phyloP scores from a whole-genome alignment of 2,113 vertebrate genomes.

The Pachycephala philippinensis region DNA sequence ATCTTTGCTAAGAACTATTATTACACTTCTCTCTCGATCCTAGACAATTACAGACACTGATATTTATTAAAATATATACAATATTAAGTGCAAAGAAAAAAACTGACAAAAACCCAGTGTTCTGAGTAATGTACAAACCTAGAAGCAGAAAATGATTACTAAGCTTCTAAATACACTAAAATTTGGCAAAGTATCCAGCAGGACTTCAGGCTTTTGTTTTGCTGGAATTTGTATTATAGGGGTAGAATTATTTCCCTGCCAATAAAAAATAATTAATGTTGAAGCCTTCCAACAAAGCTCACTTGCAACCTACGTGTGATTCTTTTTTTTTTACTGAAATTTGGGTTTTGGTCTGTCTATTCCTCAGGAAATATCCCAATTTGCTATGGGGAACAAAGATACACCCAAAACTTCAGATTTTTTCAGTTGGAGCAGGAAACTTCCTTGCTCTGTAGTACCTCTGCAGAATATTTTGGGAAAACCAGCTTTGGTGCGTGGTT shows the following conservation, averaged over 20 bases:
- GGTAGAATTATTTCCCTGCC: not conserved
- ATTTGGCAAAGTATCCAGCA: not conserved
- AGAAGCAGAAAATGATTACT: not conserved
- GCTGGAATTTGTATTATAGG: rapidly evolving
- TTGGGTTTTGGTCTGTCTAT: not conserved
- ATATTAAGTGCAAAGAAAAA: not conserved
- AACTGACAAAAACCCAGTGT: rapidly evolving
- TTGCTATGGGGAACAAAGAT: not conserved
- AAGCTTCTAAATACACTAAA: not conserved
- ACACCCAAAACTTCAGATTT: not conserved
- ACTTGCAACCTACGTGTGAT: not conserved
- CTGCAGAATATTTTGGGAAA: not conserved
- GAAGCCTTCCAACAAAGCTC: not conserved
- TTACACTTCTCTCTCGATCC: not conserved
- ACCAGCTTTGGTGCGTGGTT: not conserved
- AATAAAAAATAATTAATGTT: not conserved
- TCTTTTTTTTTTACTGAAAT: not conserved
- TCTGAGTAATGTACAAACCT: rapidly evolving
- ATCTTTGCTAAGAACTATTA: not conserved
- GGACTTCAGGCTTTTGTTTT: not conserved
- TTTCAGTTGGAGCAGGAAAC: not conserved
- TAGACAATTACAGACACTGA: not conserved
- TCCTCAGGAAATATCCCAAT: not conserved
- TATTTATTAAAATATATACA: not conserved
- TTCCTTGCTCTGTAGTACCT: not conserved